Evolutionary conservation across 2,113 vertebrate species (phyloP), one percentile per base, ranked within the genome.

Genomic region (Oryzias javanicus): DNA sequence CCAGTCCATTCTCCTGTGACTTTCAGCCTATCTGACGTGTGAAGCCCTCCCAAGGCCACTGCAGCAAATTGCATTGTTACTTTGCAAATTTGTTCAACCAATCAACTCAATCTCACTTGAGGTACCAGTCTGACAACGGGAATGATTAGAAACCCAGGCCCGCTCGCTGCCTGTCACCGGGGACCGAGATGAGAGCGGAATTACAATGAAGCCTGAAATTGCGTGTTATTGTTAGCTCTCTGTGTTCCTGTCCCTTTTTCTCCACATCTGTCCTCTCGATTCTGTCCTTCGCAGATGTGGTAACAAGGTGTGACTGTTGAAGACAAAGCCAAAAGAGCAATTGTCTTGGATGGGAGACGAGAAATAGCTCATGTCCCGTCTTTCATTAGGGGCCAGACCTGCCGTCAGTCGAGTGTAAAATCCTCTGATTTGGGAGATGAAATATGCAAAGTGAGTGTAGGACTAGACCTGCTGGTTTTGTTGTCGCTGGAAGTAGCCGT

Each of bases 71-170:
- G 83, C 86, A 78, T 91, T 68, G 79, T 90, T 89, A 86, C 82
- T 89, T 89, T 87, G 87, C 86, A 91, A 89, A 91, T 90, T 89
- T 91, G 87, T 83, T 81, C 86, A 88, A 87, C 85, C 86, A 90
- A 88, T 90, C 87, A 87, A 67, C 76, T 84, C 77, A 48, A 83
- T 89, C 89, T 90, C 85, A 81, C 84, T 84, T 72, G 84, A 82
- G 89, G 76, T 79, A 67, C 47, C 70, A 29, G 67, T 84, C 86
- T 83, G 84, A 88, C 89, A 89, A 84, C 81, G 72, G 74, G 72
- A 80, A 82, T 87, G 87, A 90, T 90, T 91, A 86, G 81, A 88
- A 87, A 35, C 85, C 82, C 87, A 70, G 74, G 76, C 75, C 51
- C 60, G 50, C 83, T 79, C 20, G 24, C 60, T 40, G 64, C 67